Base-by-base conservation (phyloP, 1,140 invertebrate species). In the Sitodiplosis mosellana region DNA sequence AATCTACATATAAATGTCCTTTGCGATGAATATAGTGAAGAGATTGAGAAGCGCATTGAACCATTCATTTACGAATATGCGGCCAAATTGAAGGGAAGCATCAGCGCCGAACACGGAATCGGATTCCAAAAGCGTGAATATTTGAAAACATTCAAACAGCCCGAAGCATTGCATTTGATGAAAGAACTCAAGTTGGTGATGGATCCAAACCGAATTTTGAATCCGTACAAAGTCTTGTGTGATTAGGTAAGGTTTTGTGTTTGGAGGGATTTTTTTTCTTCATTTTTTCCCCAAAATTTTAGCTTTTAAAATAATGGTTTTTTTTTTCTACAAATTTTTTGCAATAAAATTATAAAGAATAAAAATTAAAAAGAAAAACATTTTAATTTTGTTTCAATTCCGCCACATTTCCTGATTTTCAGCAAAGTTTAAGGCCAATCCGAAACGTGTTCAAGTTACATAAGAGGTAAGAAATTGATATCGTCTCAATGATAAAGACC, bases 101-200 rank as follows among this genome's bases (percentile, higher is more conserved):
- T 99, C 7, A 94, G 88, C 60, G 91, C 93, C 3, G 93, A 98
- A 63, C 93, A 98, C 65, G 93, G 93, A 1, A 77, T 98, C 17
- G 94, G 92, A 2, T 84, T 91, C 53, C 77, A 84, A 41, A 97
- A 97, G 59, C 76, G 79, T 15, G 73, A 90, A 49, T 92, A 81
- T 63, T 75, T 97, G 12, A 76, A 81, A 51, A 85, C 83, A 62
- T 88, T 83, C 21, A 95, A 93, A 69, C 75, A 77, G 41, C 45
- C 68, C 12, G 70, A 76, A 22, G 79, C 85, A 2, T 76, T 96
- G 17, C 53, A 69, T 3, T 64, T 91, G 1, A 97, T 96, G 91
- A 76, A 75, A 27, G 64, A 80, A 20, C 59, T 97, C 11, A 98
- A 97, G 61, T 65, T 66, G 27, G 55, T 86, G 2, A 80, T 96